Evolutionary conservation across 2,888 invertebrate species (phyloP), one percentile per base, ranked within the genome.

Genomic region (Drepana falcataria): DNA sequence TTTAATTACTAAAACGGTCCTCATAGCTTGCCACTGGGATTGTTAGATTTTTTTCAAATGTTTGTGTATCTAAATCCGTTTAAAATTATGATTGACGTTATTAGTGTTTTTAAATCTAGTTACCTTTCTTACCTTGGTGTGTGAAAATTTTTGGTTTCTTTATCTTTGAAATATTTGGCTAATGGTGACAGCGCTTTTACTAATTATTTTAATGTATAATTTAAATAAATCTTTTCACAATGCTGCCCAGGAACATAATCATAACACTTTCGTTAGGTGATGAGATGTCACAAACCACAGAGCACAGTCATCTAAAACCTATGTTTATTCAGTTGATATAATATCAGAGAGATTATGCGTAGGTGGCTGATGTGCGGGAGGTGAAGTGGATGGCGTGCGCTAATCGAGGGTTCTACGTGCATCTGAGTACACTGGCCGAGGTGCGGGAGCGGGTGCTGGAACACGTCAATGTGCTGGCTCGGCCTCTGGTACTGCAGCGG

Each of bases 321-420:
- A 9, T 44, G 9, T 4, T 44, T 44, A 9, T 44, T 6, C 6
- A 2, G 44, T 9, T 3, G 44, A 9, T 57, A 65, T 73, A 70
- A 78, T 71, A 76, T 73, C 58, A 74, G 41, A 55, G 61, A 71
- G 68, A 64, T 2, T 61, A 60, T 61, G 57, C 67, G 49, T 70
- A 84, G 91, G 96, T 96, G 58, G 95, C 97, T 41, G 99, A 99
- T 85, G 96, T 97, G 52, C 93, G 96, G 64, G 97, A 98, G 79
- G 96, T 98, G 62, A 96, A 97, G 78, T 98, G 97, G 97, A 99
- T 99, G 98, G 99, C 99, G 52, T 99, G 99, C 85, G 96, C 96
- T 35, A 99, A 99, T 86, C 95, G 97, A 85, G 98, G 98, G 7
- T 98, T 95, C 85, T 98, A 97, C 91, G 98, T 98, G 35, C 99